phyloP scores from a whole-genome alignment of 1,140 invertebrate species.

The Pogonomyrmex barbatus region DNA sequence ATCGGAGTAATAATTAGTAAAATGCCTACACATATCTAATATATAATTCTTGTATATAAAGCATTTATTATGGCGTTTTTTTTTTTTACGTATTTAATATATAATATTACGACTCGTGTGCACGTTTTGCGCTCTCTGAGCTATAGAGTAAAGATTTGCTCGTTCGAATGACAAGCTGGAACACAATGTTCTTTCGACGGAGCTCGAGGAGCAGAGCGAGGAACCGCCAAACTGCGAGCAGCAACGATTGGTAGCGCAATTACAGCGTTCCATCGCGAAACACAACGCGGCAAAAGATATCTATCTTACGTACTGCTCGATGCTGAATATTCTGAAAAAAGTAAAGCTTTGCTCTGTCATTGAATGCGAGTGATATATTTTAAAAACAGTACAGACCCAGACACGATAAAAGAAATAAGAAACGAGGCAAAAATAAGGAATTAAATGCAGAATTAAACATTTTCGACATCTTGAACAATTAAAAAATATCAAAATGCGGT shows the following conservation, averaged over 20 bases:
- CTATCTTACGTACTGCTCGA: conserved; percentile 87
- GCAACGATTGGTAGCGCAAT: conserved; percentile 75
- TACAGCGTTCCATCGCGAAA: conserved; percentile 85
- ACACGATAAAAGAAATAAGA: too few species aligned
- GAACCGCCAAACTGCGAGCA: conserved; percentile 25
- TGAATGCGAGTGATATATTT: conserved; percentile 7
- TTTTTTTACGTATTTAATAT: not conserved
- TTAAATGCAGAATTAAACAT: too few species aligned
- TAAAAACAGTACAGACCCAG: not conserved
- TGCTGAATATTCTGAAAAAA: conserved; percentile 88
- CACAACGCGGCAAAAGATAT: conserved; percentile 88
- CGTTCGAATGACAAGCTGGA: conserved; percentile 69
- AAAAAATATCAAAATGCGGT: too few species aligned
- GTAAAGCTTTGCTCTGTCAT: conserved; percentile 77
- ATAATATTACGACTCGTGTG: not conserved
- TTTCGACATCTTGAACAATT: too few species aligned
- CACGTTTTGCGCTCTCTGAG: conserved; percentile 6
- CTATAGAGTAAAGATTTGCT: conserved; percentile 41
- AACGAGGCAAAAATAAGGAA: too few species aligned
- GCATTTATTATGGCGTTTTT: not conserved
- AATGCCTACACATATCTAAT: not conserved
- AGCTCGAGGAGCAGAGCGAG: conserved; percentile 50
- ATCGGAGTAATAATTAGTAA: not conserved
- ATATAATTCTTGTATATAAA: too few species aligned
- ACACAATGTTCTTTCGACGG: conserved; percentile 62